Conservation (phyloP, 2,888 invertebrate genomes). For the Mactromeris polynyma region DNA sequence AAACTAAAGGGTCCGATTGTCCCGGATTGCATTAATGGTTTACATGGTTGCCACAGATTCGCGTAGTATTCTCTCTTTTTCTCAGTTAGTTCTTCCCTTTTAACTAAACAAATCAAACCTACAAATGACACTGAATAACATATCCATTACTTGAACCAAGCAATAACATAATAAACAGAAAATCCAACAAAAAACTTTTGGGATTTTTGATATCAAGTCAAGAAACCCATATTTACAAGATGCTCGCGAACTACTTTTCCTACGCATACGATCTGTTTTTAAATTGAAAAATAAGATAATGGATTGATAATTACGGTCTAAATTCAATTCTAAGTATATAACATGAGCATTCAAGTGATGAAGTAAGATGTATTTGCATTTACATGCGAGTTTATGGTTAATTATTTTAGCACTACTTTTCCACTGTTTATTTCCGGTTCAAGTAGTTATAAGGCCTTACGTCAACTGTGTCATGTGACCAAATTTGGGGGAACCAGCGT, state of each 20-base stretch:
- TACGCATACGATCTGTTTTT: slow-evolving; percentile 36
- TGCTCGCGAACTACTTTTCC: slow-evolving; percentile 50
- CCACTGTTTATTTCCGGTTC: slow-evolving; percentile 44
- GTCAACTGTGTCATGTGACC: slow-evolving; percentile 62
- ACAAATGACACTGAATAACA: slow-evolving; percentile 26
- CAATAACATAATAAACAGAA: slow-evolving; percentile 28
- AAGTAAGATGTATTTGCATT: background rate
- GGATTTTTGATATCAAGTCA: slow-evolving; percentile 52
- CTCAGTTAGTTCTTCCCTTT: slow-evolving; percentile 10
- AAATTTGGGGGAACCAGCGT: slow-evolving; percentile 36
- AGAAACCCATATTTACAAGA: slow-evolving; percentile 65
- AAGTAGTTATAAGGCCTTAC: slow-evolving; percentile 44
- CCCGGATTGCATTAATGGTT: slow-evolving; percentile 57
- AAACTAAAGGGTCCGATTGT: slow-evolving; percentile 43
- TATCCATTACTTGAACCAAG: slow-evolving; percentile 2
- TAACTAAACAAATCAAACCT: slow-evolving; percentile 4
- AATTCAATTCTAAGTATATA: background rate
- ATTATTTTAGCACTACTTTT: slow-evolving; percentile 38
- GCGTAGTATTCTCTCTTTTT: background rate
- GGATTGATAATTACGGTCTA: background rate
- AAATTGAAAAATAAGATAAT: background rate
- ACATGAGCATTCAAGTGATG: background rate
- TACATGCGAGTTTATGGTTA: background rate
- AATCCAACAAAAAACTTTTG: slow-evolving; percentile 48
- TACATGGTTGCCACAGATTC: slow-evolving; percentile 58